Evolutionary conservation across 1,140 invertebrate species (phyloP).

Genomic region (Pachyrhynchus sulphureomaculatus): DNA sequence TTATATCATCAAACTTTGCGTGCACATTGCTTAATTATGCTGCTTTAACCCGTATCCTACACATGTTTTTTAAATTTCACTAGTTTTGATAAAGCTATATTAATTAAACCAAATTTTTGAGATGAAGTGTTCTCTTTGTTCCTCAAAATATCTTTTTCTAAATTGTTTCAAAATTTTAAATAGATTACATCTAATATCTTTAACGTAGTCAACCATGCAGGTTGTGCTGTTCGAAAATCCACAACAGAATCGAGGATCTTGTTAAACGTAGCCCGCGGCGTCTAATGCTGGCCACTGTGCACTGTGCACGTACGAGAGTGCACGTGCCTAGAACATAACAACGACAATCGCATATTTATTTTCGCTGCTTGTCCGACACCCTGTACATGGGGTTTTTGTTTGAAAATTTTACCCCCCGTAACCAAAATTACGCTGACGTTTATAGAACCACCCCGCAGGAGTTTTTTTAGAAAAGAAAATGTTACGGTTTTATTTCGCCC

Average conservation of each 20-base stretch:
- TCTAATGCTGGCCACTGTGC: neutral
- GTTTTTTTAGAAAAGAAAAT: slow-evolving; percentile 5
- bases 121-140: too few species aligned
- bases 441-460: neutral
- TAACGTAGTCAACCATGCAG: too few species aligned
- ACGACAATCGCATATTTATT: slow-evolving; percentile 14
- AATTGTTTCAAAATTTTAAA: too few species aligned
- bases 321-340: slow-evolving; percentile 15
- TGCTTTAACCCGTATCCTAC: too few species aligned
- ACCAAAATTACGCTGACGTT: slow-evolving; percentile 1
- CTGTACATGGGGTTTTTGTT: slow-evolving; percentile 11
- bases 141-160: too few species aligned
- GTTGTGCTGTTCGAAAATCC: neutral
- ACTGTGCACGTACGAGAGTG: neutral
- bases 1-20: too few species aligned
- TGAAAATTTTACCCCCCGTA: slow-evolving; percentile 11
- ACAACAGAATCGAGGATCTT: slow-evolving; percentile 8
- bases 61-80: too few species aligned
- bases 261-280: neutral
- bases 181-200: too few species aligned
- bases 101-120: too few species aligned
- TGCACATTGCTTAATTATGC: too few species aligned
- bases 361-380: neutral
- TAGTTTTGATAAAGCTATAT: too few species aligned
- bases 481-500: neutral